Percentiles rank a stretch among this genome's conserved stretches.
Conservation (phyloP, 1,140 invertebrate species). For the Drosophila albomicans region DNA sequence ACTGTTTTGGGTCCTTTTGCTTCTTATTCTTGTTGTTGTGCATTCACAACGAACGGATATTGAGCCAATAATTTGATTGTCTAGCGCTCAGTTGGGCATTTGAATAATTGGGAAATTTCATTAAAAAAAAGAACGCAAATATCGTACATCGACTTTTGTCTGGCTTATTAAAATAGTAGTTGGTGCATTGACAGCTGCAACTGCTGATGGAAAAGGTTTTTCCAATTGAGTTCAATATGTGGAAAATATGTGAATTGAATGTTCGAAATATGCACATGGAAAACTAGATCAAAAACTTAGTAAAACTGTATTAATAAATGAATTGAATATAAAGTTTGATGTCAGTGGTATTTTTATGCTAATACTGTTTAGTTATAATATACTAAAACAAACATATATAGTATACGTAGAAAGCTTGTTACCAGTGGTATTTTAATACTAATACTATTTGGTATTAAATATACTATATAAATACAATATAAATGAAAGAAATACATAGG, state of each 20-base stretch:
- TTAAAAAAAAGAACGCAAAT: slow-evolving; percentile 4
- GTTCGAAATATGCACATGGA: background rate
- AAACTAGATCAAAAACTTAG: background rate
- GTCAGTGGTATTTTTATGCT: too few relatives aligned
- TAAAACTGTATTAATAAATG: background rate
- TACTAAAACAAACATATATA: too few relatives aligned
- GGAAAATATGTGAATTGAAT: background rate
- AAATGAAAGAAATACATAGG: too few relatives aligned
- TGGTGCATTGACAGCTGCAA: background rate
- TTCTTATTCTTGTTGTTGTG: slow-evolving; percentile 5
- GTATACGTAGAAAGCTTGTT: too few relatives aligned
- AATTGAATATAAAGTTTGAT: background rate
- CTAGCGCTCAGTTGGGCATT: slow-evolving; percentile 35
- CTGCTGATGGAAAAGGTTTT: background rate
- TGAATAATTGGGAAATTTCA: slow-evolving; percentile 54
- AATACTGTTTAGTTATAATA: too few relatives aligned
- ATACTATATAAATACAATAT: too few relatives aligned
- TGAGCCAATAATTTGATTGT: slow-evolving; percentile 82
- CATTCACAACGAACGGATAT: slow-evolving; percentile 60
- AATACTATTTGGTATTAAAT: too few relatives aligned
- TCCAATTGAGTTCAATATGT: background rate
- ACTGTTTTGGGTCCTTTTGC: slow-evolving; percentile 44
- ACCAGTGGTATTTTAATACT: too few relatives aligned
- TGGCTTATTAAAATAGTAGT: background rate
- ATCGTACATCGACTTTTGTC: slow-evolving; percentile 31